Base-by-base conservation (phyloP, 2,888 invertebrate species). In the Tigriopus californicus region DNA sequence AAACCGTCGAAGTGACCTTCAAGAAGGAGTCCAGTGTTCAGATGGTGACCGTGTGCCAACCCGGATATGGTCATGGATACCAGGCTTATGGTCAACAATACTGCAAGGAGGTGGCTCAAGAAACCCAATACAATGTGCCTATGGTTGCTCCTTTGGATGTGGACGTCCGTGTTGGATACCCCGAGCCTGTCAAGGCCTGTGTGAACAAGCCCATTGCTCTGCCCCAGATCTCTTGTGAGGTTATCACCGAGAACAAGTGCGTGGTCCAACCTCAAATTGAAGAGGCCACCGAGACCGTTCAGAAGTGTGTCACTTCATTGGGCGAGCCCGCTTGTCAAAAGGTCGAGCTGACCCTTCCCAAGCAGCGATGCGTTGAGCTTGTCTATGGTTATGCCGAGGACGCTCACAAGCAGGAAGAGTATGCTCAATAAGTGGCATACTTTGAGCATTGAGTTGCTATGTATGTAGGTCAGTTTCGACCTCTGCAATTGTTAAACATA, bases 31-130 rank as follows among this genome's bases (percentile, higher is more conserved):
- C 25, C 49, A 25, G 33, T 15, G 49, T 49, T 33, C 58, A 58
- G 18, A 58, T 58, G 58, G 58, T 58, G 18, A 58, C 58, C 33
- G 58, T 58, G 33, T 58, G 58, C 58, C 58, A 58, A 41, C 58
- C 58, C 25, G 24, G 47, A n/a, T 58, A 58, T 40, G 52, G 52
- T 24, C 52, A 52, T 33, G 33, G 33, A 33, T 33, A 33, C 33
- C 33, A 33, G 33, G 33, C 33, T 8, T 33, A 33, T 8, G 33
- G 33, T 5, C 33, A 33, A 3, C 22, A 59, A 18, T 59, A 59
- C 59, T 59, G 59, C 59, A 59, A 59, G 52, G 59, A 59, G 49
- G 59, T 59, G n/a, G 59, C 59, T 41, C 59, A 59, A 49, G 59
- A 59, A 22, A 59, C 59, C 25, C 25, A 25, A 20, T 59, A 59